Evolutionary conservation across 2,113 vertebrate species (phyloP), one percentile per base, ranked within the genome.

Genomic region (Mystacornis crossleyi): DNA sequence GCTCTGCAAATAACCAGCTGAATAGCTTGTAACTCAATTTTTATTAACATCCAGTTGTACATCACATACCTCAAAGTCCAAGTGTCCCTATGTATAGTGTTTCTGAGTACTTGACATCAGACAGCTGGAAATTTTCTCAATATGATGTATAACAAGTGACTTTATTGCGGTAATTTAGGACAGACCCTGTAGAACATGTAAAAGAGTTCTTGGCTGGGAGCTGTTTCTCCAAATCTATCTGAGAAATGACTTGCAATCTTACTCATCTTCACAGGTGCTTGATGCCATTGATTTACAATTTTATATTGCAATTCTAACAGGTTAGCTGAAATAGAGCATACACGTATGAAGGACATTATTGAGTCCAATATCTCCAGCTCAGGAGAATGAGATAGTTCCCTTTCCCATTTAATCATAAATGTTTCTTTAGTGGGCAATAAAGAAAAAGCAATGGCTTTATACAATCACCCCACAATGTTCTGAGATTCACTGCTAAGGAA

Each of bases 361-460:
- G 96, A 96, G 93, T 92, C 94, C 95, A 97, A 95, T 96, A 97
- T 95, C 96, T 97, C 90, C 92, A 96, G 96, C 96, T 97, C 95
- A 90, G 69, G 95, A 97, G 92, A 97, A 97, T 91, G 93, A 96
- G 92, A 96, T 96, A 97, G 94, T 97, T 97, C 96, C 90, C 75
- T 96, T 96, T 97, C 95, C 94, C 94, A 94, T 96, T 97, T 97
- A 97, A 97, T 97, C 96, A 97, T 93, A 97, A 97, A 97, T 96
- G 97, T 97, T 97, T 97, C 97, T 97, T 97, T 97, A 97, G 97
- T 97, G 97, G 81, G 94, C 96, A 95, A 97, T 97, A 97, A 97
- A 97, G 94, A 91, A 97, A 97, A 97, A 89, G 97, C 96, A 97
- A 94, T 97, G 96, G 95, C 92, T 97, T 97, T 97, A 94, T 86